A percentile compares a stretch with the other conserved stretches of the same genome.
These are phyloP conservation scores for Spisula subtruncata DNA, from an alignment of 2,888 invertebrate species.

Conservation along the genomic window DNA sequence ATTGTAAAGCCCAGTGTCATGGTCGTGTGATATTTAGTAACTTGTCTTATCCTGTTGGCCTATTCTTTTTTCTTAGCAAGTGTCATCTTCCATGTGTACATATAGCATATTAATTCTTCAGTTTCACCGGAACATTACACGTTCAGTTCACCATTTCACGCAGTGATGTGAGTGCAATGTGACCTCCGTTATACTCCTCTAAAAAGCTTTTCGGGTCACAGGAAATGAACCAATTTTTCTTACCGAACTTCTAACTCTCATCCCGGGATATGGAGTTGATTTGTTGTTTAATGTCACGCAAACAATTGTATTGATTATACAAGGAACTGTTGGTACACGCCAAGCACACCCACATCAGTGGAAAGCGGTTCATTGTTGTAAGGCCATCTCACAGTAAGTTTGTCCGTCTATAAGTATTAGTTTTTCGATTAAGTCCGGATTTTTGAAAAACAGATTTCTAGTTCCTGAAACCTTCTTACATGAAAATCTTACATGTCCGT, in stretches of 20 bases:
- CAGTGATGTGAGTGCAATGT: neutral
- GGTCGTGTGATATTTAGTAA: too few species aligned
- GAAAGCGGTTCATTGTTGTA: too few species aligned
- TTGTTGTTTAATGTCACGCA: neutral
- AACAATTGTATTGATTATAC: neutral
- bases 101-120: neutral
- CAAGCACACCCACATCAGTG: too few species aligned
- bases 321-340: neutral
- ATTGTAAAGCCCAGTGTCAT: too few species aligned
- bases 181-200: neutral
- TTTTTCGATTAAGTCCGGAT: too few species aligned
- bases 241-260: neutral
- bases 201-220: slow-evolving; percentile 1
- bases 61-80: too few species aligned
- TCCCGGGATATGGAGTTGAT: neutral
- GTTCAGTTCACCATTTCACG: neutral
- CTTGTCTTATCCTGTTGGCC: too few species aligned
- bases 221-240: neutral
- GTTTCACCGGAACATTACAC: neutral
- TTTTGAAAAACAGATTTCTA: too few species aligned
- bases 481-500: too few species aligned
- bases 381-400: too few species aligned
- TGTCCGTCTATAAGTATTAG: too few species aligned
- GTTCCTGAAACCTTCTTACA: too few species aligned
- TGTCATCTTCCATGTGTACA: neutral